phyloP scores from a whole-genome alignment of 2,797 vertebrate species.

The Naso thynnoides region DNA sequence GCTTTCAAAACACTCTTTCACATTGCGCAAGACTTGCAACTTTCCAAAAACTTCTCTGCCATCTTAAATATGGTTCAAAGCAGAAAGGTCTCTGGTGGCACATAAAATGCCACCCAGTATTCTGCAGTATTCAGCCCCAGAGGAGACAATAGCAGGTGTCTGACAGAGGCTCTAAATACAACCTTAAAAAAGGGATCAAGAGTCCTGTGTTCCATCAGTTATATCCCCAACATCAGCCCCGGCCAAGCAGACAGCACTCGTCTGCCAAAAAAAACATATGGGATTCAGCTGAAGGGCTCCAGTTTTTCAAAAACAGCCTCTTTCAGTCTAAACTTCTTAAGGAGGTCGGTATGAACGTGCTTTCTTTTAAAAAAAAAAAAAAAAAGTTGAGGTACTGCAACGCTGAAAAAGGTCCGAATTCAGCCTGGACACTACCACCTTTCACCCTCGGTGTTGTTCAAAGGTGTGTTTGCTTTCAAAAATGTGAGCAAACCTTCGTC shows the following conservation, averaged over 20 bases:
- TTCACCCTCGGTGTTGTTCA: conserved; percentile 93
- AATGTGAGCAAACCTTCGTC: conserved; percentile 94
- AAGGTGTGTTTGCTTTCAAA: conserved; percentile 91
- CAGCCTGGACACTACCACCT: conserved; percentile 92
- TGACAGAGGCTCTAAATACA: conserved; percentile 84
- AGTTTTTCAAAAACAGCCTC: conserved; percentile 90
- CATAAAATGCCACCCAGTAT: background rate
- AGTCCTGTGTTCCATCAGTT: conserved; percentile 93
- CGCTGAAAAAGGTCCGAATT: conserved; percentile 85
- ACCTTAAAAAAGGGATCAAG: conserved; percentile 87
- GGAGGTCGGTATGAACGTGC: conserved; percentile 89
- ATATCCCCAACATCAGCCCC: conserved; percentile 88
- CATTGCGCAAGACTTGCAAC: background rate
- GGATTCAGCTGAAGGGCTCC: conserved; percentile 88
- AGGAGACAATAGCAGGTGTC: conserved; percentile 87
- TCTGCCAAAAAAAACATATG: conserved; percentile 95
- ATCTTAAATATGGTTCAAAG: background rate
- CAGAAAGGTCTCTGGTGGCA: background rate
- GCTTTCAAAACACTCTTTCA: conserved; percentile 16
- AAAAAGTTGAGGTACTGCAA: conserved; percentile 81
- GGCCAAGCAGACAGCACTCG: conserved; percentile 91
- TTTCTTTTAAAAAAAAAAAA: conserved; percentile 78
- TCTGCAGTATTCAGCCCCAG: conserved; percentile 3
- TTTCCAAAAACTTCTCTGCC: background rate
- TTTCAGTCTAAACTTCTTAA: conserved; percentile 94